A percentile compares a stretch with the other conserved stretches of the same genome.
Evolutionary conservation across 1,140 invertebrate genomes (phyloP).

Genomic region (Bombus terrestris): DNA sequence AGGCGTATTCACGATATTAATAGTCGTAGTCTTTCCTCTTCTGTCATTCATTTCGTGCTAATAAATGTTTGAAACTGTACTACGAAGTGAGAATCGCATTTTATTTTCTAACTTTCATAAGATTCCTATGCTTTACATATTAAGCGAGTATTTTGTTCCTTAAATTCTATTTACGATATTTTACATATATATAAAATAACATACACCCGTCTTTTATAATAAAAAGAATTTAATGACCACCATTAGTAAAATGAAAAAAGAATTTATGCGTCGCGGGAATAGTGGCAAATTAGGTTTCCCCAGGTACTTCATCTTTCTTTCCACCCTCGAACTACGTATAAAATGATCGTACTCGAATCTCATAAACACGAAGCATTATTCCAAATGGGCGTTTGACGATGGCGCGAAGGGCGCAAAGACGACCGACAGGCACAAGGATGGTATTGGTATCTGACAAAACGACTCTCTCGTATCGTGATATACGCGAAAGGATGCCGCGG

Average conservation of each 20-base stretch:
- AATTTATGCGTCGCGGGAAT: not conserved
- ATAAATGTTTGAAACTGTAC: not conserved
- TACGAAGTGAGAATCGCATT: not conserved
- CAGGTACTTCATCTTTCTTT: not conserved
- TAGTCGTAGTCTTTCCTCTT: not conserved
- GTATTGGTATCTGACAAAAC: not conserved
- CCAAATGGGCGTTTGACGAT: not conserved
- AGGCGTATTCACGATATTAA: constrained; percentile 53
- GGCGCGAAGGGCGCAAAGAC: not conserved
- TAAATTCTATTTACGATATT: not conserved
- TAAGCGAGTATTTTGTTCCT: too few relatives aligned
- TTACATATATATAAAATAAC: not conserved
- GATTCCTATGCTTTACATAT: not conserved
- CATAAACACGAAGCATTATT: not conserved
- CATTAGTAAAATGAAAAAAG: not conserved
- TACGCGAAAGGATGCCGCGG: constrained; percentile 15
- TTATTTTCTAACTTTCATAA: not conserved
- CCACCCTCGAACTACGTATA: not conserved
- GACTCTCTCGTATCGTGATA: constrained; percentile 38
- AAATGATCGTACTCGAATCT: not conserved
- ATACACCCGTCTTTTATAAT: not conserved
- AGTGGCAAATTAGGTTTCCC: not conserved
- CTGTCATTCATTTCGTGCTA: not conserved
- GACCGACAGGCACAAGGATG: not conserved
- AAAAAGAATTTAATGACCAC: not conserved